Conservation (phyloP, 2,113 vertebrate species). For the Calidris pygmaea region DNA sequence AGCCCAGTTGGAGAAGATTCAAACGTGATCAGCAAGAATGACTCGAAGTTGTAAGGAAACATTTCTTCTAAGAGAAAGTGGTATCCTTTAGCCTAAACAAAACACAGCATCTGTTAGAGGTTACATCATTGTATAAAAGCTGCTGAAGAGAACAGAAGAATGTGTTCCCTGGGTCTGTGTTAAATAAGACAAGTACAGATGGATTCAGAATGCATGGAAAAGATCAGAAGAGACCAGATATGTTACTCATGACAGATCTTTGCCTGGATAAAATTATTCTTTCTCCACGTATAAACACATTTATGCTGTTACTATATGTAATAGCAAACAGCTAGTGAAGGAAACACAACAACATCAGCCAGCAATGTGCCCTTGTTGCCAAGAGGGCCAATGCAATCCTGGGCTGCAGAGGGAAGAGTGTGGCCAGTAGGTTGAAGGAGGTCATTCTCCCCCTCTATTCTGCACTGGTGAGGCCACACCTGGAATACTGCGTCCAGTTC, state of each 20-base stretch:
- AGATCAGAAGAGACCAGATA: not conserved
- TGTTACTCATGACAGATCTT: not conserved
- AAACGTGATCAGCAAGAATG: not conserved
- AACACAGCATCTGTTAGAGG: not conserved
- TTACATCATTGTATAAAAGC: not conserved
- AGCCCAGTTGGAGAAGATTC: not conserved
- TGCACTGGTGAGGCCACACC: too few relatives aligned
- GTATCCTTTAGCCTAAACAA: not conserved
- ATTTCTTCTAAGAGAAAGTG: not conserved
- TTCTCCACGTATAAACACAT: not conserved
- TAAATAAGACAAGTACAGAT: not conserved
- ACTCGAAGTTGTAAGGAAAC: not conserved
- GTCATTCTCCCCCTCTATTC: too few relatives aligned
- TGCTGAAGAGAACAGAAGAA: not conserved
- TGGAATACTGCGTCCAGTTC: too few relatives aligned
- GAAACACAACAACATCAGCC: not conserved
- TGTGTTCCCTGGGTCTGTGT: not conserved
- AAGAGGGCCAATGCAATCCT: too few relatives aligned
- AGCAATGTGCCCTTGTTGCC: too few relatives aligned
- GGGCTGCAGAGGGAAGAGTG: too few relatives aligned
- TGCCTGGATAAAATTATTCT: not conserved
- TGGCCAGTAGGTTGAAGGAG: too few relatives aligned
- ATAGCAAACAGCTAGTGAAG: not conserved
- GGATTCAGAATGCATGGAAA: not conserved
- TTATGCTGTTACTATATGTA: not conserved